Base-by-base conservation (phyloP, 2,888 invertebrate species). In the Philaethria dido region DNA sequence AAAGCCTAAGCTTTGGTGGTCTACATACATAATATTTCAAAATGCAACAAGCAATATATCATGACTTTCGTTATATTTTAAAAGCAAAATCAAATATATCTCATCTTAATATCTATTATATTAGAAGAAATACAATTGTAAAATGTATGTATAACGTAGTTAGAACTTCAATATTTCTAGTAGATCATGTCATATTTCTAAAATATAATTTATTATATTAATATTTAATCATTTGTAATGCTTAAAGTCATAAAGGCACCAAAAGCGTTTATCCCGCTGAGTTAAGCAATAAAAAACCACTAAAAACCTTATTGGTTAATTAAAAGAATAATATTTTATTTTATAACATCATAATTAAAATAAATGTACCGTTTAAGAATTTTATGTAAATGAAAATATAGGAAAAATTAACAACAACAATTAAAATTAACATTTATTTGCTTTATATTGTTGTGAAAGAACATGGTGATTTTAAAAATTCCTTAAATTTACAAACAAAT, bases 251-350 rank as follows among this genome's bases (percentile, higher is more conserved):
- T 69, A 62, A 64, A 69, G 45, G 16, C 36, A 16, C 50, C 33
- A 36, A 59, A 68, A 52, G 61, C 64, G 54, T 65, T 48, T 57
- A 45, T 59, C 20, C 54, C 45, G 55, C 52, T 60, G 52, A 59
- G 62, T 65, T n/a, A 54, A 65, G 64, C 25, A 52, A 68, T 70
- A 57, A 70, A 70, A 65, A 68, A 22, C 54, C 65, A 60, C 65
- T 69, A 42, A 68, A 61, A n/a, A 45, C 57, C 29, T 57, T 69
- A 44, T 62, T 55, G 45, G 29, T 55, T 57, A 67, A 67, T 69
- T 67, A 67, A 64, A 50, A 65, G 18, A 44, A 60, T 25, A 39
- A 57, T 57, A 57, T 57, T 57, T 44, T 57, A 50, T 50, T 62
- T 62, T 57, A 62, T 68, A 50, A 55, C 64, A 64, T 61, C 62